phyloP scores from a whole-genome alignment of 2,797 vertebrate genomes.

The Anisognathus igniventris region DNA sequence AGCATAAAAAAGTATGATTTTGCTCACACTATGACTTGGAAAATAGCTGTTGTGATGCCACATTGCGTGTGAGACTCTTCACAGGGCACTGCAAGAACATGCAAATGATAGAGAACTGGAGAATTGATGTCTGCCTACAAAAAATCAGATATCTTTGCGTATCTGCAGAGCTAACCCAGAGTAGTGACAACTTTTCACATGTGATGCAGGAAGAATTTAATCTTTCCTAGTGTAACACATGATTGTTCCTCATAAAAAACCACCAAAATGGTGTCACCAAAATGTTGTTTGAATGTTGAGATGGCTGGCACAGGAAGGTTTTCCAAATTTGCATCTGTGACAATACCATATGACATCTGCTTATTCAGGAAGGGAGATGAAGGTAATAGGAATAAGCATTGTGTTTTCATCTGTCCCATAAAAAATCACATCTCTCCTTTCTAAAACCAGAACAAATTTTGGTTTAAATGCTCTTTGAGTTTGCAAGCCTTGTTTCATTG shows the following conservation, averaged over 20 bases:
- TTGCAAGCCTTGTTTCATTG: neutral
- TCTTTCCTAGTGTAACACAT: neutral
- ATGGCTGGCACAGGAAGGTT: neutral
- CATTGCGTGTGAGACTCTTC: neutral
- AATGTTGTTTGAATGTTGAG: neutral
- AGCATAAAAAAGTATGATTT: neutral
- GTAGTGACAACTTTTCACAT: neutral
- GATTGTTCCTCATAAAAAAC: neutral
- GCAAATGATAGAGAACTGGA: neutral
- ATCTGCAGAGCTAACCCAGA: neutral
- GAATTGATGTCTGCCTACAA: neutral
- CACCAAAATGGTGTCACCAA: neutral
- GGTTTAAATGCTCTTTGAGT: neutral
- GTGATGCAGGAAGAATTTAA: neutral
- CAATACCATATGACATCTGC: rapidly evolving
- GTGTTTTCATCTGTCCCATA: neutral
- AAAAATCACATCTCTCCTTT: neutral
- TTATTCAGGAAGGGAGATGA: neutral
- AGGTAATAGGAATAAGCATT: neutral
- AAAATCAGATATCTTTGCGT: neutral
- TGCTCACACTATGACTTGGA: neutral
- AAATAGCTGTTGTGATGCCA: neutral
- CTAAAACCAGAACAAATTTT: neutral
- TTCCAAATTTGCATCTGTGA: neutral
- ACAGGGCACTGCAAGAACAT: rapidly evolving